These are phyloP conservation scores for Brachyistius frenatus DNA, from an alignment of 2,113 vertebrate genomes.

Conservation along the genomic window DNA sequence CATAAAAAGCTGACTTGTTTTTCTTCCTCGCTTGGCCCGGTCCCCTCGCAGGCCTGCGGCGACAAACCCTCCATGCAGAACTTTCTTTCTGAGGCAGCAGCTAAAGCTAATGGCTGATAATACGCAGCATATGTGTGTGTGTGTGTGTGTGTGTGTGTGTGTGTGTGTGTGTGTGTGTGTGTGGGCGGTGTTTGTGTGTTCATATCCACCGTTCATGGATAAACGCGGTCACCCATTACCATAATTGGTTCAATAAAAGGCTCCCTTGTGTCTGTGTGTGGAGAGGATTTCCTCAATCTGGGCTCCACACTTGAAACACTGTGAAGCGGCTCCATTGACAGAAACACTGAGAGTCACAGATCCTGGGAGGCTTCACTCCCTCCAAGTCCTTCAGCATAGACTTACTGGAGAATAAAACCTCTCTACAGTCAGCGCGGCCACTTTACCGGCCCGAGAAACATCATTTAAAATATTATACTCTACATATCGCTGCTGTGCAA, in stretches of 20 bases:
- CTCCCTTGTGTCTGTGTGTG: constrained; percentile 56
- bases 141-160: constrained; percentile 30
- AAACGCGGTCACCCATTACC: constrained; percentile 39
- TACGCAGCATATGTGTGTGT: neutral
- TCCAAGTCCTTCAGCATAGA: neutral
- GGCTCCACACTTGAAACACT: constrained; percentile 42
- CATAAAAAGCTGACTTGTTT: constrained; percentile 51
- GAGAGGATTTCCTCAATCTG: constrained; percentile 68
- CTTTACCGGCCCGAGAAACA: neutral
- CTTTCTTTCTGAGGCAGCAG: neutral
- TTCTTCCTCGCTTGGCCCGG: constrained; percentile 11
- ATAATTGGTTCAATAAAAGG: constrained; percentile 53
- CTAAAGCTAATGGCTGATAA: constrained; percentile 2
- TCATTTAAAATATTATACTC: neutral
- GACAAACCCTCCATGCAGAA: neutral
- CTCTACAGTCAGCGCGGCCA: neutral
- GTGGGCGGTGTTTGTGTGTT: neutral
- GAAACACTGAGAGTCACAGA: constrained; percentile 52
- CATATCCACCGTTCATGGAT: constrained; percentile 11
- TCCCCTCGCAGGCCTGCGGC: constrained; percentile 5
- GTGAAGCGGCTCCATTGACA: constrained; percentile 52
- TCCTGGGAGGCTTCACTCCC: constrained; percentile 16
- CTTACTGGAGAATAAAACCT: neutral
- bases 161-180: constrained; percentile 14
- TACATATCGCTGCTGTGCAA: too few species aligned